A percentile compares a stretch with the other conserved stretches of the same genome.
phyloP scores from a whole-genome alignment of 2,888 invertebrate genomes.

The Platycheirus albimanus region DNA sequence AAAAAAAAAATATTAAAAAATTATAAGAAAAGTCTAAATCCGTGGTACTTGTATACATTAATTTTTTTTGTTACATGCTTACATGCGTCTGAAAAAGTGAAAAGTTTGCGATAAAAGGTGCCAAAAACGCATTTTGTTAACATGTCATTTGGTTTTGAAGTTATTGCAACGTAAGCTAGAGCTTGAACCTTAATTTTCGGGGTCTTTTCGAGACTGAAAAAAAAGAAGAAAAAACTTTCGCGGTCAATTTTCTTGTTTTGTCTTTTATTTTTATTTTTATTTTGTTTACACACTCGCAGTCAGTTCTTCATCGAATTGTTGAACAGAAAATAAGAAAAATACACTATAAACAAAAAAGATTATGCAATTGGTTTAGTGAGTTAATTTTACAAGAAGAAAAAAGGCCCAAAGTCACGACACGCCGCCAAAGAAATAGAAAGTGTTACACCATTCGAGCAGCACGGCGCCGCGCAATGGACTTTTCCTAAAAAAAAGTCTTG shows the following conservation, averaged over 20 bases:
- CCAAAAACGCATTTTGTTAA: slow-evolving; percentile 51
- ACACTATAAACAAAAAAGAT: slow-evolving; percentile 28
- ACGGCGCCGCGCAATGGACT: slow-evolving; percentile 28
- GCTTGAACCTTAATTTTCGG: slow-evolving; percentile 60
- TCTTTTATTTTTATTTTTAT: slow-evolving; percentile 6
- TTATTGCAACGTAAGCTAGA: slow-evolving; percentile 61
- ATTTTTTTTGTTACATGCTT: too few species aligned
- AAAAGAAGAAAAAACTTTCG: slow-evolving; percentile 48
- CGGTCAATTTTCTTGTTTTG: slow-evolving; percentile 62
- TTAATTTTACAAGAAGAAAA: slow-evolving; percentile 19
- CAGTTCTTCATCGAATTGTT: slow-evolving; percentile 50
- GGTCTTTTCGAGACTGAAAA: slow-evolving; percentile 46
- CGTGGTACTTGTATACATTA: background rate
- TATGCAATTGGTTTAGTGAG: slow-evolving; percentile 62
- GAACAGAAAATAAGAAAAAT: slow-evolving; percentile 32
- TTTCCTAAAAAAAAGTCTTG: slow-evolving; percentile 37
- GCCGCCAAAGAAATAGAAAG: slow-evolving; percentile 66
- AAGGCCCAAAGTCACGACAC: slow-evolving; percentile 44
- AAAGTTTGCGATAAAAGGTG: slow-evolving; percentile 60
- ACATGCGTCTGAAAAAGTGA: slow-evolving; percentile 53
- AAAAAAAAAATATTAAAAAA: slow-evolving; percentile 8
- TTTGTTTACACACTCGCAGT: slow-evolving; percentile 14
- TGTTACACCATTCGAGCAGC: slow-evolving; percentile 44
- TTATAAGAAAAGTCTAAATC: too few species aligned
- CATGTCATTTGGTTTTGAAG: slow-evolving; percentile 56